Evolutionary conservation across 2,888 invertebrate genomes (phyloP).

Genomic region (Cactoblastis cactorum): DNA sequence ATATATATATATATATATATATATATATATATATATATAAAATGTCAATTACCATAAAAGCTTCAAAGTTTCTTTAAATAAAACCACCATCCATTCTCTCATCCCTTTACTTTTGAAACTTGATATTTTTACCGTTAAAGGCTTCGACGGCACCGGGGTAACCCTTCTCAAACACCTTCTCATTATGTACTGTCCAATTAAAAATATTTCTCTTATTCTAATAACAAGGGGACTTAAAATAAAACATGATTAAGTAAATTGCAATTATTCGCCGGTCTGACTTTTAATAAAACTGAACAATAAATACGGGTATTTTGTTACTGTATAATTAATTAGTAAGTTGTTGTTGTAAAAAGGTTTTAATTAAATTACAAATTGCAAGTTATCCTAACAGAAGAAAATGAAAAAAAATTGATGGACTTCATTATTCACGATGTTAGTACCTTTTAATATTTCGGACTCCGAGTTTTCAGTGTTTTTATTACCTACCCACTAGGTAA

Average conservation of each 20-base stretch:
- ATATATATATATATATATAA: no score
- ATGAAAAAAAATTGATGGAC: no score
- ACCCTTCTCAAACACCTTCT: constrained; percentile 9
- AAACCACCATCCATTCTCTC: not conserved
- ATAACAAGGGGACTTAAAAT: constrained; percentile 7
- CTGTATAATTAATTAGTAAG: not conserved
- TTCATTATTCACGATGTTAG: no score
- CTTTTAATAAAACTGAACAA: not conserved
- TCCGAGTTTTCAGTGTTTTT: no score
- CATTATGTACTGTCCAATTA: constrained; percentile 13
- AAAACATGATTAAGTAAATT: constrained; percentile 1
- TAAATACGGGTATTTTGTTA: not conserved
- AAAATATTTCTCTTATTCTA: constrained; percentile 20
- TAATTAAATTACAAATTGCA: not conserved
- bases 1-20: no score
- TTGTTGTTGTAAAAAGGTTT: not conserved
- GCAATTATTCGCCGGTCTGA: not conserved
- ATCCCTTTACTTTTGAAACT: constrained; percentile 11
- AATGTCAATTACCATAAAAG: no score
- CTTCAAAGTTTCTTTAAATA: not conserved
- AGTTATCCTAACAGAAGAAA: no score
- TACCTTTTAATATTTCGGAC: no score
- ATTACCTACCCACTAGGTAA: no score
- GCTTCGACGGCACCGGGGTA: not conserved
- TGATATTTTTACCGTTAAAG: constrained; percentile 17